These are phyloP conservation scores for Diarsia brunnea DNA, from an alignment of 2,888 invertebrate species.

Conservation along the genomic window DNA sequence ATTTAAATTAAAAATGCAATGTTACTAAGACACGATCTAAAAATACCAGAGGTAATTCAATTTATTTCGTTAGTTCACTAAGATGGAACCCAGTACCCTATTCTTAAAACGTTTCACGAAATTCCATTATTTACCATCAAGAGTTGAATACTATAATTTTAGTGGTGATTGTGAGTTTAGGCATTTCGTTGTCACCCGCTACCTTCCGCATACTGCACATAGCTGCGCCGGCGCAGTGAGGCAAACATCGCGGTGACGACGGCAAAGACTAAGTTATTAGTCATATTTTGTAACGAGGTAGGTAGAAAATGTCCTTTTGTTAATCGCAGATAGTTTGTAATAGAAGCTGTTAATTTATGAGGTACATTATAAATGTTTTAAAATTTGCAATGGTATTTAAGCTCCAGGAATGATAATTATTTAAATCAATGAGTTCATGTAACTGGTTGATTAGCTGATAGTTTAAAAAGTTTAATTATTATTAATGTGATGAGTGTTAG, in stretches of 20 bases:
- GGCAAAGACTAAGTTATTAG: conserved; percentile 59
- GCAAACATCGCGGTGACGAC: conserved; percentile 67
- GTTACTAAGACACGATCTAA: conserved; percentile 44
- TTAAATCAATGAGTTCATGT: background rate
- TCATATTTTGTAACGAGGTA: conserved; percentile 50
- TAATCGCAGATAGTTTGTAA: conserved; percentile 8
- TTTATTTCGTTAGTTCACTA: conserved; percentile 42
- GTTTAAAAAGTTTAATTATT: too few relatives aligned
- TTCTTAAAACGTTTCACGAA: conserved; percentile 58
- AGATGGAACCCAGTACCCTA: conserved; percentile 38
- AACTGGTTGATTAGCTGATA: background rate
- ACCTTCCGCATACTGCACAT: conserved; percentile 84
- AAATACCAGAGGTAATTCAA: conserved; percentile 49
- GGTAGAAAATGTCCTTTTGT: conserved; percentile 8
- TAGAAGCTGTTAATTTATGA: conserved; percentile 1
- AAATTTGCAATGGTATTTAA: background rate
- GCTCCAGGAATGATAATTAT: background rate
- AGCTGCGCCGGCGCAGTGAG: conserved; percentile 73
- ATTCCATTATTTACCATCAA: conserved; percentile 56
- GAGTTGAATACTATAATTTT: conserved; percentile 66
- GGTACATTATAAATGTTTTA: background rate
- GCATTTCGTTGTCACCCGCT: conserved; percentile 56
- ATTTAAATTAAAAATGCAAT: conserved; percentile 49
- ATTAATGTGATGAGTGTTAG: too few relatives aligned
- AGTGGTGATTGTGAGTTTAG: conserved; percentile 64